Conservation (phyloP, 2,113 vertebrate genomes). For the Gopherus evgoodei region DNA sequence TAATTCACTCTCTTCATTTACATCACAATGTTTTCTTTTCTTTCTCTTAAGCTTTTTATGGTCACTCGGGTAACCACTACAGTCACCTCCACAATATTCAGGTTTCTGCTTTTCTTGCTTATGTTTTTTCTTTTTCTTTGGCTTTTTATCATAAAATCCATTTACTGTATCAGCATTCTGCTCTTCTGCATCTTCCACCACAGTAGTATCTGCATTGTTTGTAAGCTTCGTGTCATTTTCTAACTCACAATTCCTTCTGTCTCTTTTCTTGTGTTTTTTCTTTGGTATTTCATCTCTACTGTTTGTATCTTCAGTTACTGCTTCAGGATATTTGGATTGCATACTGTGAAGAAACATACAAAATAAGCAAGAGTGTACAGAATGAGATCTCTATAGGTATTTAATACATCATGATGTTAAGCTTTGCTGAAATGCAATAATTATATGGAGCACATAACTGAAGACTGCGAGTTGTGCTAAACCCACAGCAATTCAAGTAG, state of each 20-base stretch:
- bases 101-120: conserved; percentile 58
- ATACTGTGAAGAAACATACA: conserved; percentile 57
- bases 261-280: conserved; percentile 78
- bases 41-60: conserved; percentile 86
- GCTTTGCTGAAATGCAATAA: background rate
- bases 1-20: conserved; percentile 34
- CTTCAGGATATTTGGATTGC: conserved; percentile 49
- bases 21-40: conserved; percentile 74
- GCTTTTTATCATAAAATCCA: conserved; percentile 70
- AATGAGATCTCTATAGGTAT: background rate
- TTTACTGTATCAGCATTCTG: background rate
- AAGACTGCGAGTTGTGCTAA: background rate
- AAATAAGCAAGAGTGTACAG: conserved; percentile 2
- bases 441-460: background rate
- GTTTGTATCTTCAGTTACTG: conserved; percentile 31
- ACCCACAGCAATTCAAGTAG: background rate
- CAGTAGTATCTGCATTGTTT: background rate
- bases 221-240: background rate
- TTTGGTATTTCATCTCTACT: conserved; percentile 41
- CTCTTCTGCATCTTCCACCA: background rate
- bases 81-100: conserved; percentile 82
- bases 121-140: conserved; percentile 77
- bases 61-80: conserved; percentile 86
- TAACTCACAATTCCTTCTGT: conserved; percentile 20
- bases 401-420: background rate